phyloP scores from a whole-genome alignment of 2,113 vertebrate genomes.

The Macroglossus sobrinus region DNA sequence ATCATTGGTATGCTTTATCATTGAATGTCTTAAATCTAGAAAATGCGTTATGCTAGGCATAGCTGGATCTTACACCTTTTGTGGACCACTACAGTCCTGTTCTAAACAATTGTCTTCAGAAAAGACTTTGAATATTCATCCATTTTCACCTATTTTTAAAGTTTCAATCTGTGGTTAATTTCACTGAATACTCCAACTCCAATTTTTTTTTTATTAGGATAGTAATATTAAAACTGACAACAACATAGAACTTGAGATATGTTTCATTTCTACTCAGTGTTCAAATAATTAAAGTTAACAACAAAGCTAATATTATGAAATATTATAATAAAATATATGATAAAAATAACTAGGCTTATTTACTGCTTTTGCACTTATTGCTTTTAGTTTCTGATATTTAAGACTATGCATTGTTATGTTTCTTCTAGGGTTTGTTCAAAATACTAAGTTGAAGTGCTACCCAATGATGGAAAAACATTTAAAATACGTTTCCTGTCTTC shows the following conservation, averaged over 20 bases:
- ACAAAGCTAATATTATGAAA: not conserved
- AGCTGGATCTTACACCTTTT: not conserved
- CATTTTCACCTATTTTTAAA: not conserved
- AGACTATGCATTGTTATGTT: not conserved
- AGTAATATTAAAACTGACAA: not conserved
- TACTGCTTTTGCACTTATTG: not conserved
- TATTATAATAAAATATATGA: no score
- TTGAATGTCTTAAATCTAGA: not conserved
- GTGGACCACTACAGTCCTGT: not conserved
- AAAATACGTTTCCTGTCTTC: not conserved
- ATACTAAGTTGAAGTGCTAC: not conserved
- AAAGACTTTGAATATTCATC: not conserved
- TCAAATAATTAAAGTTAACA: constrained; percentile 22
- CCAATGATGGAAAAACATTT: not conserved
- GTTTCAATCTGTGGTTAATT: not conserved
- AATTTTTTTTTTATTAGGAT: not conserved
- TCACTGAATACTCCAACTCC: not conserved
- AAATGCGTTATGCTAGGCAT: not conserved
- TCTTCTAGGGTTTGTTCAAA: not conserved
- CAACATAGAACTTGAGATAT: not conserved
- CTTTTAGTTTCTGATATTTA: not conserved
- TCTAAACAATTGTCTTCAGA: not conserved
- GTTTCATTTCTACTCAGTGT: not conserved
- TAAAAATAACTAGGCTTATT: not conserved
- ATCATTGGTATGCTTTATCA: not conserved